A percentile compares a stretch with the other conserved stretches of the same genome.
phyloP scores from a whole-genome alignment of 1,140 invertebrate species.

The Rhopalosiphum padi region DNA sequence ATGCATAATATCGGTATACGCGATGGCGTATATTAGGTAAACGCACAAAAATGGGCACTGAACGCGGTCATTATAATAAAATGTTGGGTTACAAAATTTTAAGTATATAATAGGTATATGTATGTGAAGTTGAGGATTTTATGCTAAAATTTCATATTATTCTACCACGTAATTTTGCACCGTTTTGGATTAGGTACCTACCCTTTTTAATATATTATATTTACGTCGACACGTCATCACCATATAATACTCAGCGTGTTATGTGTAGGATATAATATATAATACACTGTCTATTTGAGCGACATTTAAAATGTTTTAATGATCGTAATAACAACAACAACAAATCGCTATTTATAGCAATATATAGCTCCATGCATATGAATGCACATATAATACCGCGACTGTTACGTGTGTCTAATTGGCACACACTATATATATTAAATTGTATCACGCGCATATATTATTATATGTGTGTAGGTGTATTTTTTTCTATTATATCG shows the following conservation, averaged over 20 bases:
- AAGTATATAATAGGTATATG: neutral
- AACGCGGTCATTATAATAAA: neutral
- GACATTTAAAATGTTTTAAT: neutral
- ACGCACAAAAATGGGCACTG: too few relatives aligned
- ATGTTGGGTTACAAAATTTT: neutral
- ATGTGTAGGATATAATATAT: neutral
- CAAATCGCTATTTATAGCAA: neutral
- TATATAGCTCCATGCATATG: neutral
- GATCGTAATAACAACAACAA: neutral
- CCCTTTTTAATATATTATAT: slow-evolving; percentile 1
- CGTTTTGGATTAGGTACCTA: neutral
- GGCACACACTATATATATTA: neutral
- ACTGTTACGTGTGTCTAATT: slow-evolving; percentile 36
- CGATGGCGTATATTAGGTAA: too few relatives aligned
- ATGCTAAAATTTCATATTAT: neutral
- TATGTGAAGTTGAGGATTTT: too few relatives aligned
- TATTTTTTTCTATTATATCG: slow-evolving; percentile 37
- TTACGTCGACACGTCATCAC: neutral
- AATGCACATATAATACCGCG: neutral
- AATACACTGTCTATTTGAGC: neutral
- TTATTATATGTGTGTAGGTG: neutral
- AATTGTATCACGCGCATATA: neutral
- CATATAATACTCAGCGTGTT: neutral
- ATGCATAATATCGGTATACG: too few relatives aligned
- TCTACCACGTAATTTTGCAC: neutral